These are phyloP conservation scores for Hymenochirus boettgeri DNA, from an alignment of 2,113 vertebrate species.

Conservation along the genomic window DNA sequence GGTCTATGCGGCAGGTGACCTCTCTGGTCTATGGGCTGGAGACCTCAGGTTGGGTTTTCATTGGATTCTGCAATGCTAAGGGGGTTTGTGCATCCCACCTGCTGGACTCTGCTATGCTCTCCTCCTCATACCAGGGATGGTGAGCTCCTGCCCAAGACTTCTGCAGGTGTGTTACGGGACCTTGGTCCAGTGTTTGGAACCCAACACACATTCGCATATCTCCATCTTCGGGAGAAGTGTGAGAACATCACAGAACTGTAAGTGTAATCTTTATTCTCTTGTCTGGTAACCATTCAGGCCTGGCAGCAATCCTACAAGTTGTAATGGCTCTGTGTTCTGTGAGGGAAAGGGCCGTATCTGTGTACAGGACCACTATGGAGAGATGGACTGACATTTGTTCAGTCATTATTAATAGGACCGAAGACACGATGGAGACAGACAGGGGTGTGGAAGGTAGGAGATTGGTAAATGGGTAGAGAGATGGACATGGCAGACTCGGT, in stretches of 20 bases:
- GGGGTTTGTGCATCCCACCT: conserved; percentile 38
- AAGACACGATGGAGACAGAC: too few species aligned
- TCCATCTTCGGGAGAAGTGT: conserved; percentile 32
- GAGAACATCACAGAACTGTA: conserved; percentile 56
- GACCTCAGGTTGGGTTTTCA: conserved; percentile 12
- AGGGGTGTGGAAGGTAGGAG: neutral
- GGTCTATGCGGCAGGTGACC: too few species aligned
- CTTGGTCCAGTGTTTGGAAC: conserved; percentile 50
- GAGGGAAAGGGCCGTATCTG: neutral
- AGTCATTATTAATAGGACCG: too few species aligned
- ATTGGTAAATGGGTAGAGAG: neutral
- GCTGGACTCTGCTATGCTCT: conserved; percentile 44
- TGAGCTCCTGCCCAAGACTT: conserved; percentile 46
- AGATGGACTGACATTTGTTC: too few species aligned
- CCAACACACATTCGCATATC: conserved; percentile 47
- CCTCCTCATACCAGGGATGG: conserved; percentile 28
- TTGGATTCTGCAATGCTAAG: conserved; percentile 17
- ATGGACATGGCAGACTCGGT: too few species aligned
- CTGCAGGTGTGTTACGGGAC: conserved; percentile 51
- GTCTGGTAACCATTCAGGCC: neutral
- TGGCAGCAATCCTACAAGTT: neutral
- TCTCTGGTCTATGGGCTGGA: conserved; percentile 28
- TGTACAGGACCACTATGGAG: too few species aligned
- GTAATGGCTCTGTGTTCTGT: neutral
- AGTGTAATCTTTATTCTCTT: too few species aligned